phyloP scores from a whole-genome alignment of 2,113 vertebrate genomes.

The Myotis brandtii region DNA sequence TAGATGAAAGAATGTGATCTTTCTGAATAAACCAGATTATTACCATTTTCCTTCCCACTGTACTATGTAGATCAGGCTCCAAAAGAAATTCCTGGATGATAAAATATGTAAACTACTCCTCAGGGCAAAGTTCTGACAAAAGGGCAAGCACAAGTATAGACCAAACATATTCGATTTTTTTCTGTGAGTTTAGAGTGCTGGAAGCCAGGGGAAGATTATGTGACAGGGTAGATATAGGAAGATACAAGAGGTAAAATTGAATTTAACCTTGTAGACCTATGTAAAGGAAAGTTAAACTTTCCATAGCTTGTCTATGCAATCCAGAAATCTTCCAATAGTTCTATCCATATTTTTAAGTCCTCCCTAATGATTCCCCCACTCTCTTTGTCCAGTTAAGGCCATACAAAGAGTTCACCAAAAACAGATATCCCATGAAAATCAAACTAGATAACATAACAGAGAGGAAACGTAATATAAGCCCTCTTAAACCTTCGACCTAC shows the following conservation, averaged over 20 bases:
- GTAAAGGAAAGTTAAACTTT: background rate
- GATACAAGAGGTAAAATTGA: background rate
- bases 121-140: background rate
- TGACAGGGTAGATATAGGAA: background rate
- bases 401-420: background rate
- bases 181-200: background rate
- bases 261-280: background rate
- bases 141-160: background rate
- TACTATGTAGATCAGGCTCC: background rate
- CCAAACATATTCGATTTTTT: background rate
- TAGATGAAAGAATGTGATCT: background rate
- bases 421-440: background rate
- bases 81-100: background rate
- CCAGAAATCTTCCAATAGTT: background rate
- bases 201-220: background rate
- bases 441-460: background rate
- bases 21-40: background rate
- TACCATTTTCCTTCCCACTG: background rate
- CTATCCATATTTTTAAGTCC: background rate
- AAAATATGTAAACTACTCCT: background rate
- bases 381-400: background rate
- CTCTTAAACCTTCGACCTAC: background rate
- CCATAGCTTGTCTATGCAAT: background rate
- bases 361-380: background rate
- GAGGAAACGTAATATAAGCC: background rate